phyloP scores from a whole-genome alignment of 2,797 vertebrate species.

The Danio albolineatus region DNA sequence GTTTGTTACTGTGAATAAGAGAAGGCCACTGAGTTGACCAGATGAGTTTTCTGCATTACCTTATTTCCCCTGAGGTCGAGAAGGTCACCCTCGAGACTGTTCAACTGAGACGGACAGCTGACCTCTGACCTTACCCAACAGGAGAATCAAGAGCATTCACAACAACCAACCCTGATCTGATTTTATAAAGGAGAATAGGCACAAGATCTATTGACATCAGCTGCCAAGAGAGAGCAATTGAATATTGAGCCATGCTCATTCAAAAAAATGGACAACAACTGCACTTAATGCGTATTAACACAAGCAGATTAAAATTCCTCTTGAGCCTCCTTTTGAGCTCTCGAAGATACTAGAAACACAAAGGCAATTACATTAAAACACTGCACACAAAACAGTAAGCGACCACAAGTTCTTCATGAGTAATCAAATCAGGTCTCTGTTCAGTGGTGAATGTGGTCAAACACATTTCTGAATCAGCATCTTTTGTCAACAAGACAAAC shows the following conservation, averaged over 20 bases:
- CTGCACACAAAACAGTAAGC: slow-evolving; percentile 39
- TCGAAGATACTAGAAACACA: slow-evolving; percentile 43
- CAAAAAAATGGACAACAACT: slow-evolving; percentile 42
- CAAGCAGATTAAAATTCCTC: slow-evolving; percentile 67
- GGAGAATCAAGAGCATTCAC: slow-evolving; percentile 56
- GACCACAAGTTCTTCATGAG: neutral
- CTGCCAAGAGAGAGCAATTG: slow-evolving; percentile 29
- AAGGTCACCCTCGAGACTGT: slow-evolving; percentile 65
- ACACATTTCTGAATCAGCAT: neutral
- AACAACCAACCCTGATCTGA: slow-evolving; percentile 54
- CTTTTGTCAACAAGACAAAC: neutral
- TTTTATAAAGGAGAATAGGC: slow-evolving; percentile 57
- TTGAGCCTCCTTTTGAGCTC: slow-evolving; percentile 29
- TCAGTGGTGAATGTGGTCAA: neutral
- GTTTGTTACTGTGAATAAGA: slow-evolving; percentile 19
- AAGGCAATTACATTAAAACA: slow-evolving; percentile 66
- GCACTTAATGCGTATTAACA: slow-evolving; percentile 41
- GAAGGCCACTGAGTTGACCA: neutral
- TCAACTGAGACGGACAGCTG: slow-evolving; percentile 60
- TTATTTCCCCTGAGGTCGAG: slow-evolving; percentile 54
- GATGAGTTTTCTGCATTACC: slow-evolving; percentile 43
- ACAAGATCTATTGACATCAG: slow-evolving; percentile 49
- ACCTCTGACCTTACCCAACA: slow-evolving; percentile 64
- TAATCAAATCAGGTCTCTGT: neutral
- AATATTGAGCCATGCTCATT: slow-evolving; percentile 63